Conservation (phyloP, 2,113 vertebrate species). For the Takifugu flavidus region DNA sequence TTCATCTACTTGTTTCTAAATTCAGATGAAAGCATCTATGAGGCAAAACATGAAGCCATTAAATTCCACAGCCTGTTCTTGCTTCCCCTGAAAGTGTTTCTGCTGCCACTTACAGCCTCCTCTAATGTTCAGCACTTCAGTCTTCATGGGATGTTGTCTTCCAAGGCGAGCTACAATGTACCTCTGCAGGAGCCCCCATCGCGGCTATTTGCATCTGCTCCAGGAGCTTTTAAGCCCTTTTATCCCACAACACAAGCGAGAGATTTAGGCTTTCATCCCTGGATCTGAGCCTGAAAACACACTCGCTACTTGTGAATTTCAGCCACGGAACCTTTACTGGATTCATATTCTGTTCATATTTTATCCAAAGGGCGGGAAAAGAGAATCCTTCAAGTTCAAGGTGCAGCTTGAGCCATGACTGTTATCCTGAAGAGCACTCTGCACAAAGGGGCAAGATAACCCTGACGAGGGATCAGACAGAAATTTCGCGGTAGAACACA, state of each 20-base stretch:
- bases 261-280: constrained; percentile 47
- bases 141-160: not conserved
- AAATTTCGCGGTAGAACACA: not conserved
- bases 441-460: constrained; percentile 48
- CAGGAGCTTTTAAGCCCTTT: constrained; percentile 43
- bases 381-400: too few relatives aligned
- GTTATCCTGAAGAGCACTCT: constrained; percentile 24
- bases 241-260: constrained; percentile 48
- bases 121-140: constrained; percentile 6
- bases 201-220: constrained; percentile 42
- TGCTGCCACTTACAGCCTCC: constrained; percentile 2
- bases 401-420: too few relatives aligned
- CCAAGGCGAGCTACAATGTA: not conserved
- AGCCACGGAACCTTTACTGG: too few relatives aligned
- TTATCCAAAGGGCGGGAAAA: too few relatives aligned
- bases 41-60: not conserved
- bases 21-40: too few relatives aligned
- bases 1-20: not conserved
- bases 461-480: constrained; percentile 19
- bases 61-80: not conserved
- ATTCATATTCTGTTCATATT: too few relatives aligned
- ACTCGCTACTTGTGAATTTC: constrained; percentile 16
- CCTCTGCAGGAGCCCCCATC: constrained; percentile 13
- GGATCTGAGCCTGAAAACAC: constrained; percentile 29
- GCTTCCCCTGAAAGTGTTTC: constrained; percentile 5